Percentiles rank a stretch among this genome's conserved stretches.
These are phyloP conservation scores for Pseudorectes ferrugineus DNA, from an alignment of 2,113 vertebrate genomes.

Conservation along the genomic window DNA sequence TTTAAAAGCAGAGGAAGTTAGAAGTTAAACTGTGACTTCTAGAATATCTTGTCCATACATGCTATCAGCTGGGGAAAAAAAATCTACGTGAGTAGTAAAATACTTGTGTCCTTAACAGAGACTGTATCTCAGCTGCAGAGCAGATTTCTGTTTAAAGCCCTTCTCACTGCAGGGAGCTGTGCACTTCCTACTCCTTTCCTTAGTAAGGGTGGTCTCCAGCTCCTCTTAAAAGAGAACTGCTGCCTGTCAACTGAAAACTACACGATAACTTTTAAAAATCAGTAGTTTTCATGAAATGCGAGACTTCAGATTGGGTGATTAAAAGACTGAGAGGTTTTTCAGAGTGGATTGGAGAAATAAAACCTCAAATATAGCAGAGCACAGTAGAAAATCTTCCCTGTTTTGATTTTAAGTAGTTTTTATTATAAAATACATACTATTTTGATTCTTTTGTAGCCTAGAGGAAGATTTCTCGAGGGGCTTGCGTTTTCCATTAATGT, in stretches of 20 bases:
- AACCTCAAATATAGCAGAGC: not conserved
- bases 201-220: not conserved
- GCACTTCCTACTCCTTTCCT: not conserved
- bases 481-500: not conserved
- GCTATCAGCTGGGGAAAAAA: not conserved
- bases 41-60: not conserved
- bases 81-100: not conserved
- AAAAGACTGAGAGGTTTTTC: not conserved
- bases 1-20: not conserved
- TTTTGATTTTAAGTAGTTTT: not conserved
- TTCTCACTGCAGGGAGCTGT: not conserved
- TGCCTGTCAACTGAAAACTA: not conserved
- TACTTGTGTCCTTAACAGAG: not conserved
- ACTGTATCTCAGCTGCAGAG: not conserved
- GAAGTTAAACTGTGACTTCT: not conserved
- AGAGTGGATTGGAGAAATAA: not conserved
- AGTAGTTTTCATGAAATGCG: not conserved
- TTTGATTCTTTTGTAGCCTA: not conserved
- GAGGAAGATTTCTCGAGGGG: not conserved
- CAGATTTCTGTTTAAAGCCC: not conserved
- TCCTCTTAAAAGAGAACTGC: not conserved
- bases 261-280: not conserved
- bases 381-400: fast-evolving
- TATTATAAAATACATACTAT: not conserved
- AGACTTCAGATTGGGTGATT: not conserved